Evolutionary conservation across 2,888 invertebrate species (phyloP), one percentile per base, ranked within the genome.

Genomic region (Cephonodes hylas): DNA sequence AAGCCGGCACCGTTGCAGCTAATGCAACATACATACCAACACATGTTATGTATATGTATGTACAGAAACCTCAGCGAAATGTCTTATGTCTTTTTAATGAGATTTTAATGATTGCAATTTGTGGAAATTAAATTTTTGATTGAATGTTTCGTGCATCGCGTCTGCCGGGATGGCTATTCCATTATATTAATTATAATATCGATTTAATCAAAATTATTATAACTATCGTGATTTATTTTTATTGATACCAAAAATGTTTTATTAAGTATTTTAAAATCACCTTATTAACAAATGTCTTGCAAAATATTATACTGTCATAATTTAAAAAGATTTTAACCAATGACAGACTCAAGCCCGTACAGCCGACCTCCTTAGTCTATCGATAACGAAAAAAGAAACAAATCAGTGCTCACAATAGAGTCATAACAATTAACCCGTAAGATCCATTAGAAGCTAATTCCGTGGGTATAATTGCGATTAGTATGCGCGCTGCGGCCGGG

Each of bases 401-500:
- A 3, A n/a, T 6, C 34, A 34, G 34, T 34, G 1, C 20, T 44
- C 10, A 44, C 44, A 44, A 44, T 10, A 20, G 10, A 44, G 27
- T 53, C 22, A 38, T 57, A 57, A 38, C 38, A 58, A 58, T 58
- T 58, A 38, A 42, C 42, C 25, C 38, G 22, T 42, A 58, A 58
- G 42, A 22, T 42, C 23, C 23, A 58, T 58, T 42, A 25, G 42
- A 58, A 42, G 22, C 7, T 10, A 58, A 58, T 42, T 25, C 58
- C 22, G 8, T 13, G 7, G 15, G n/a, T 46, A 46, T 20, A 46
- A 46, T 46, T 18, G 22, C 42, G 42, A 62, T 58, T 62, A 62
- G 22, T 61, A 45, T 58, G 44, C 58, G 57, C 42, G 53, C 18
- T 31, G 31, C 58, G 58, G 58, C 42, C 42, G 20, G 25, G 58